Conservation (phyloP, 2,797 vertebrate genomes). For the Sphaeramia orbicularis region DNA sequence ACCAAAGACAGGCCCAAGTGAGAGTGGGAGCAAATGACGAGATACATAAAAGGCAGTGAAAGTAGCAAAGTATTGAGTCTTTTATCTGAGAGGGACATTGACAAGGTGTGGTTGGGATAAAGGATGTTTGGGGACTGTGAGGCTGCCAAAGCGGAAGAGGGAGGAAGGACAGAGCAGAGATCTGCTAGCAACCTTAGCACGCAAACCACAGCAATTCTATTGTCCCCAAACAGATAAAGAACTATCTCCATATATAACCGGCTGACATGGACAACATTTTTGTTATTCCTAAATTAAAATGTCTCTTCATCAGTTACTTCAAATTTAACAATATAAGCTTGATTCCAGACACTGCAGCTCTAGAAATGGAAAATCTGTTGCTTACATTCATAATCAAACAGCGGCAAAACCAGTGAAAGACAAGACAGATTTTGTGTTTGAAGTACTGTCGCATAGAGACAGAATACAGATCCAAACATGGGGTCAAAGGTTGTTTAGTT, state of each 20-base stretch:
- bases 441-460: slow-evolving; percentile 49
- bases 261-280: slow-evolving; percentile 53
- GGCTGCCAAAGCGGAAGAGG: slow-evolving; percentile 78
- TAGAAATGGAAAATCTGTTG: neutral
- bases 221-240: slow-evolving; percentile 77
- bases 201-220: slow-evolving; percentile 74
- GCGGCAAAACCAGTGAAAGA: slow-evolving; percentile 5
- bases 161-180: slow-evolving; percentile 81
- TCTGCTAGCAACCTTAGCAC: slow-evolving; percentile 80
- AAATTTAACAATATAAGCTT: neutral
- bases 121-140: slow-evolving; percentile 78
- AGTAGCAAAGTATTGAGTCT: slow-evolving; percentile 27
- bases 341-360: slow-evolving; percentile 10
- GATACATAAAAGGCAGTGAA: slow-evolving; percentile 41
- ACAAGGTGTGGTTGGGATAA: slow-evolving; percentile 70
- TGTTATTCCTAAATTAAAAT: slow-evolving; percentile 57
- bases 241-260: slow-evolving; percentile 47
- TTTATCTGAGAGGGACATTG: slow-evolving; percentile 41
- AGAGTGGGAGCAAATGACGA: slow-evolving; percentile 20
- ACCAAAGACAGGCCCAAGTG: slow-evolving; percentile 21
- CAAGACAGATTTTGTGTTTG: slow-evolving; percentile 33
- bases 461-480: slow-evolving; percentile 62
- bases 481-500: slow-evolving; percentile 57
- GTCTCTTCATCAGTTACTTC: slow-evolving; percentile 47
- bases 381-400: slow-evolving; percentile 14